Evolutionary conservation across 2,113 vertebrate species (phyloP).

Genomic region (Drymodes brunneopygia): DNA sequence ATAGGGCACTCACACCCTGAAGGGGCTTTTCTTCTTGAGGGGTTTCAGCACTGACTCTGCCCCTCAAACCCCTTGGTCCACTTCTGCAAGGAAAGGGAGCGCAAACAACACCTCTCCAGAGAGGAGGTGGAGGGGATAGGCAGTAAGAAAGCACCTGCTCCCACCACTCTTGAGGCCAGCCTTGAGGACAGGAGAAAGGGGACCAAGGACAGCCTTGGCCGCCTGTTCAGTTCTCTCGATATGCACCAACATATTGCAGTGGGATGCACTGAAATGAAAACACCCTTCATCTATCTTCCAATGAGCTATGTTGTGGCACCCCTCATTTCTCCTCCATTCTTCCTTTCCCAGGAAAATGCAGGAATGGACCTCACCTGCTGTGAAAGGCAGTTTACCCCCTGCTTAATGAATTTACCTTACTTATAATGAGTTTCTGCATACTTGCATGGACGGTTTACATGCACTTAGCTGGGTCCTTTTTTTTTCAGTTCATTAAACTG

Average conservation of each 20-base stretch:
- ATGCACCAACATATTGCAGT: background rate
- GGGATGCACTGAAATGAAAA: background rate
- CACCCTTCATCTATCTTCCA: background rate
- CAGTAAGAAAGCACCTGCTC: background rate
- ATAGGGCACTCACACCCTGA: rapidly evolving
- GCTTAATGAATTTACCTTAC: background rate
- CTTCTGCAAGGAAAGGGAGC: background rate
- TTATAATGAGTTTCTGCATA: background rate
- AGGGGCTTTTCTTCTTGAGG: rapidly evolving
- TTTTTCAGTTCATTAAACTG: background rate
- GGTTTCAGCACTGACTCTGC: background rate
- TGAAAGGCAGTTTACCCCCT: background rate
- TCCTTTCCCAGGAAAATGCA: background rate
- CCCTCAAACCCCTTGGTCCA: background rate
- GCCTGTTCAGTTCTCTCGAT: background rate
- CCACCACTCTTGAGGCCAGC: background rate
- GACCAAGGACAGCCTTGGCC: background rate
- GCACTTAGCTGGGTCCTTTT: background rate
- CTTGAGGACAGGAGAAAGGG: background rate
- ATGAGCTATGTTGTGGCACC: background rate
- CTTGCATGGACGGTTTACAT: background rate
- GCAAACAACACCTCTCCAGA: background rate
- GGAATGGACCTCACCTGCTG: background rate
- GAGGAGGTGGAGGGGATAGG: background rate
- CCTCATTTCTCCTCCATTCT: background rate